A percentile compares a stretch with the other conserved stretches of the same genome.
These are phyloP conservation scores for Seriola dumerili DNA, from an alignment of 2,113 vertebrate genomes.

Conservation along the genomic window DNA sequence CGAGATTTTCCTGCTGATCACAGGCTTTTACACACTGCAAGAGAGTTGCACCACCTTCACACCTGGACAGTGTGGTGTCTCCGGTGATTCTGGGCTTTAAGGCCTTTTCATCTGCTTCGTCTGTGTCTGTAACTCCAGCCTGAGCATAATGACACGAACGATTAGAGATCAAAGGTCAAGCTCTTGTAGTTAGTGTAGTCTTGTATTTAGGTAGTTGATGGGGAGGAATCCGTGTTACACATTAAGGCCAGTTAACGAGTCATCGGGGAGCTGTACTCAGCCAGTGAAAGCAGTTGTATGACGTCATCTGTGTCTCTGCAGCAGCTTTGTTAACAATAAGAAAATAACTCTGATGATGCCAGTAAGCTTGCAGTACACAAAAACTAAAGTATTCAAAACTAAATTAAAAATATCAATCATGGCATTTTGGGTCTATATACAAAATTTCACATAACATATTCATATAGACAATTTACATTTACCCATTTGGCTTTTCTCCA, in stretches of 20 bases:
- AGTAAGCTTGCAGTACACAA: too few species aligned
- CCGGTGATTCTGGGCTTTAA: not conserved
- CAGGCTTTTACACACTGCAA: slow-evolving; percentile 40
- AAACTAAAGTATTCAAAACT: not conserved
- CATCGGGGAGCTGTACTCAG: not conserved
- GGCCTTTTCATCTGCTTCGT: not conserved
- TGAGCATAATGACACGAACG: not conserved
- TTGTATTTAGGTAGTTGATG: not conserved
- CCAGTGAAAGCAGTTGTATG: not conserved
- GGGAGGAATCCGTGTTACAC: not conserved
- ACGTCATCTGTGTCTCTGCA: not conserved
- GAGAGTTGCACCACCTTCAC: slow-evolving; percentile 26
- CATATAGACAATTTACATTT: too few species aligned
- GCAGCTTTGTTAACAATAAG: not conserved
- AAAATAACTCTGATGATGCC: not conserved
- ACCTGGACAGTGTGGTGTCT: slow-evolving; percentile 25
- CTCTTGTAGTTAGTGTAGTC: not conserved
- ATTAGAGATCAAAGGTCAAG: not conserved
- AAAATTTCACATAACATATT: not conserved
- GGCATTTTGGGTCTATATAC: not conserved
- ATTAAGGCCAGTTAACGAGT: not conserved
- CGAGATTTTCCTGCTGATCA: slow-evolving; percentile 67
- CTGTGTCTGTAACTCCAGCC: not conserved
- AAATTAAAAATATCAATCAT: not conserved
- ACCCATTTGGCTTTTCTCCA: too few species aligned